These are phyloP conservation scores for Taurulus bubalis DNA, from an alignment of 2,113 vertebrate species.

Conservation along the genomic window DNA sequence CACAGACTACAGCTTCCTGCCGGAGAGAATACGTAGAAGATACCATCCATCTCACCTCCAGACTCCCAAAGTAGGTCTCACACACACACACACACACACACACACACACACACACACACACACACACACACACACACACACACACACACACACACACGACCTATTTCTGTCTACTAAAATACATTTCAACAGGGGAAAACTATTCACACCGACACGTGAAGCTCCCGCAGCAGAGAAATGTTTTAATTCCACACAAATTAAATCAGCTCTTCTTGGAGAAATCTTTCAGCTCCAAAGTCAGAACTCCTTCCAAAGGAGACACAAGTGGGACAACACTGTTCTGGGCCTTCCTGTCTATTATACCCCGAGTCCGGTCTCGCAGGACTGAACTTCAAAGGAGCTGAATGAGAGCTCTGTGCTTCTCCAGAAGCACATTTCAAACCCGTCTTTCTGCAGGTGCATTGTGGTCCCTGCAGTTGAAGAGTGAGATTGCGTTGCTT, in stretches of 20 bases:
- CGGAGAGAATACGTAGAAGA: constrained; percentile 50
- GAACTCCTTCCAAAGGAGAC: too few species aligned
- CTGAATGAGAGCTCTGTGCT: not conserved
- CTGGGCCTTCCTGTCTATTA: not conserved
- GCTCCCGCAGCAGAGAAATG: not conserved
- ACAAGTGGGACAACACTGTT: constrained; percentile 14
- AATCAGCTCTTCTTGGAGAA: too few species aligned
- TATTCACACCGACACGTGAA: constrained; percentile 38
- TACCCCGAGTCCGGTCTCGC: not conserved
- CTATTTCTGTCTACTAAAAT: constrained; percentile 47
- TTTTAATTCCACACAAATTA: too few species aligned
- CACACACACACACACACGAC: not conserved
- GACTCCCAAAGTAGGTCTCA: constrained; percentile 68
- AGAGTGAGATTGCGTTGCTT: too few species aligned
- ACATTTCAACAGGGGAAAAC: constrained; percentile 45
- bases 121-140: not conserved
- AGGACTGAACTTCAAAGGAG: too few species aligned
- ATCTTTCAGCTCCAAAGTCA: too few species aligned
- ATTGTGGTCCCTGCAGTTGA: too few species aligned
- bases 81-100: not conserved
- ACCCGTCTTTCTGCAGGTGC: too few species aligned
- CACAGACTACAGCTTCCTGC: constrained; percentile 13
- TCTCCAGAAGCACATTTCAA: not conserved
- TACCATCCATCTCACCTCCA: constrained; percentile 37
- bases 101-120: not conserved